Base-by-base conservation (phyloP, 2,113 vertebrate species). In the Corythornis cristatus region DNA sequence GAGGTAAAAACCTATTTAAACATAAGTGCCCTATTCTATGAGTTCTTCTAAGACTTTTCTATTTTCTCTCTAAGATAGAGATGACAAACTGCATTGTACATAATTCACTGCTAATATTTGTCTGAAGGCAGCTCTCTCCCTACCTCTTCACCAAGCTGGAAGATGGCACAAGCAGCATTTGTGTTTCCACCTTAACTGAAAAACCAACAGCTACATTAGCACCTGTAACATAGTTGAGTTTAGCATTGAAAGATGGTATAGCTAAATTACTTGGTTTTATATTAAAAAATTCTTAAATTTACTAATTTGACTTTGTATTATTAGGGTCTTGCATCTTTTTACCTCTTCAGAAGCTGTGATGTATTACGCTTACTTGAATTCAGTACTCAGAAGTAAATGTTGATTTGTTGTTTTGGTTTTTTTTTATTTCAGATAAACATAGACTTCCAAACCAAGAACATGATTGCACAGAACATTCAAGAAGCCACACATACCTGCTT, bases 361-460 rank as follows among this genome's bases (percentile, higher is more conserved):
- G 8, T 45, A 6, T 33, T 62, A 4, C 4, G 9, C 15, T 31
- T 64, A 3, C 10, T 19, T 42, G 6, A 72, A 12, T 45, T 86
- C n/a, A 40, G 25, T 83, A 71, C 71, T 73, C 35, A 33, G 11
- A 20, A 64, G 33, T 81, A 65, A 87, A 54, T 10, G 19, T n/a
- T 2, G 37, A 37, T 37, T 37, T 35, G 35, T 35, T 33, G 33
- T 33, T 33, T 37, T 37, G 37, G 9, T 1, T 15, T 31, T 29
- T 61, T 42, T 50, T 84, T 35, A 3, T 95, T 97, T 80, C 96
- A 99, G 99, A 98, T 99, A 86, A 99, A 99, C 94, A 97, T 99
- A 96, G 99, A 99, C 92, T 99, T 97, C 94, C 98, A 98, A 90
- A 99, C 98, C 48, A 99, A 98, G 96, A 98, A 98, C 19, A 89